phyloP scores from a whole-genome alignment of 2,888 invertebrate species.

The Harpagoxenus sublaevis region DNA sequence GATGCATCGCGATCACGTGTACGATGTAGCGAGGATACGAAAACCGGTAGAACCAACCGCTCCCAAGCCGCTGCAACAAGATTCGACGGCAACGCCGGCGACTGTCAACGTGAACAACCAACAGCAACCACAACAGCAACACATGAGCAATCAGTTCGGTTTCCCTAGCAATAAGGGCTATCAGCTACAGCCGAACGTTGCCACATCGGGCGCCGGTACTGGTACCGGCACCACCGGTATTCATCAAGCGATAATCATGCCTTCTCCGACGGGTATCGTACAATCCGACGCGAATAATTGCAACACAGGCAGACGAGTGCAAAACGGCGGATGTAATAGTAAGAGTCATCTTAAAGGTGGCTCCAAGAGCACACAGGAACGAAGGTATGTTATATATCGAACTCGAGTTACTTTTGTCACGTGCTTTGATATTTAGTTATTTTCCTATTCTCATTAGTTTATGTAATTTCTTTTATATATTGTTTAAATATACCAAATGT shows the following conservation, averaged over 20 bases:
- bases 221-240: constrained; percentile 67
- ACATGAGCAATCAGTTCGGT: constrained; percentile 75
- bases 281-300: constrained; percentile 78
- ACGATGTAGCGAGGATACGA: constrained; percentile 94
- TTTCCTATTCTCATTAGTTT: not conserved
- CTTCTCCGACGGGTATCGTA: constrained; percentile 77
- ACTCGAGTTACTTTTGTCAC: not conserved
- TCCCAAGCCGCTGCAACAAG: constrained; percentile 77
- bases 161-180: constrained; percentile 80
- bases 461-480: not conserved
- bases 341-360: constrained; percentile 83
- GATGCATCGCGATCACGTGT: constrained; percentile 96
- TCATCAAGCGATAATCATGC: constrained; percentile 80
- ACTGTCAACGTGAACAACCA: constrained; percentile 71
- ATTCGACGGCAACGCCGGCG: constrained; percentile 55
- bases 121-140: constrained; percentile 67
- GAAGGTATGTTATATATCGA: constrained; percentile 77
- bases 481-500: not conserved
- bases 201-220: constrained; percentile 46
- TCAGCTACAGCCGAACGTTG: constrained; percentile 79
- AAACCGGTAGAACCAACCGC: constrained; percentile 86
- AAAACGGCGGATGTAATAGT: constrained; percentile 84
- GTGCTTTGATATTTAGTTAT: not conserved
- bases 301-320: constrained; percentile 77
- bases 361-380: constrained; percentile 80